Evolutionary conservation across 2,888 invertebrate genomes (phyloP).

Genomic region (Merodon equestris): DNA sequence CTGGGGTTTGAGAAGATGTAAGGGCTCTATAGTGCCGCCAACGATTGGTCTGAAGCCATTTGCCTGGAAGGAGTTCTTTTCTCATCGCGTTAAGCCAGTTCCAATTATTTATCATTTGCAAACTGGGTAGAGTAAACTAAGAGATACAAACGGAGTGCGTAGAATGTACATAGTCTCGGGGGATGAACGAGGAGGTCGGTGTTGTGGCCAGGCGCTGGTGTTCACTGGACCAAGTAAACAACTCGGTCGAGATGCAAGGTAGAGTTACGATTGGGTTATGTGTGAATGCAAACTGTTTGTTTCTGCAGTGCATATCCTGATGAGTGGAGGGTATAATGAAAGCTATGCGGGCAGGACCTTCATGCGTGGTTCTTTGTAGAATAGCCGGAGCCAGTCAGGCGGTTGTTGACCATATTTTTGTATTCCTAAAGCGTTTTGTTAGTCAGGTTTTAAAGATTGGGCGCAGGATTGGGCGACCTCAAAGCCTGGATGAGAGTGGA

Average conservation of each 20-base stretch:
- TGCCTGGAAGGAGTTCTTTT: slow-evolving; percentile 37
- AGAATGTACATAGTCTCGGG: slow-evolving; percentile 19
- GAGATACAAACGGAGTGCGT: slow-evolving; percentile 18
- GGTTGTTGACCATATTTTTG: too few relatives aligned
- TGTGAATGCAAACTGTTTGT: too few relatives aligned
- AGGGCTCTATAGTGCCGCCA: slow-evolving; percentile 19
- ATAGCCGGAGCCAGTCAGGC: too few relatives aligned
- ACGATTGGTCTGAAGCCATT: too few relatives aligned
- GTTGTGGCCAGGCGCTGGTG: slow-evolving; percentile 31
- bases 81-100: slow-evolving; percentile 29
- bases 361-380: too few relatives aligned
- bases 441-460: too few relatives aligned
- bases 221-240: slow-evolving; percentile 53
- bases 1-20: slow-evolving; percentile 19
- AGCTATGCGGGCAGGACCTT: too few relatives aligned
- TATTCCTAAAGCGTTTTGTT: too few relatives aligned
- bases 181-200: slow-evolving; percentile 12
- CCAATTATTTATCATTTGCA: slow-evolving; percentile 56
- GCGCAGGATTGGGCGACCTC: too few relatives aligned
- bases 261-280: slow-evolving; percentile 2
- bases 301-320: too few relatives aligned
- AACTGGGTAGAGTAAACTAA: slow-evolving; percentile 28
- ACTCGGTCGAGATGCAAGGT: slow-evolving; percentile 45
- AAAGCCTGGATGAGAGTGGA: too few relatives aligned
- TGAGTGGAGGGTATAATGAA: too few relatives aligned